These are phyloP conservation scores for Polypterus bichir DNA, from an alignment of 2,113 vertebrate genomes.

Conservation along the genomic window DNA sequence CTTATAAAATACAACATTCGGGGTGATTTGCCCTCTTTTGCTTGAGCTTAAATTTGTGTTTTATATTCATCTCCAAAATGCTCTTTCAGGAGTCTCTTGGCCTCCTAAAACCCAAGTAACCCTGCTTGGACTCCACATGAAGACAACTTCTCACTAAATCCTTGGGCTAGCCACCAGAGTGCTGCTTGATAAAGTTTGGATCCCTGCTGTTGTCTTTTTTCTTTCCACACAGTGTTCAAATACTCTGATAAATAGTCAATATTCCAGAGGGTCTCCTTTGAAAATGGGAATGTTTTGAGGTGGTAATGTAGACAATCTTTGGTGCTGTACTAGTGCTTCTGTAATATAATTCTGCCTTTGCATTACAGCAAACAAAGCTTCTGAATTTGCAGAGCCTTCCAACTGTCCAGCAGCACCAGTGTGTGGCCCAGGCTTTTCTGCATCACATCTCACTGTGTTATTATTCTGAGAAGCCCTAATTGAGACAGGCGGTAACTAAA, in stretches of 20 bases:
- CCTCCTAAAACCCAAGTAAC: conserved; percentile 17
- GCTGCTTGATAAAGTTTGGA: conserved; percentile 9
- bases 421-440: neutral
- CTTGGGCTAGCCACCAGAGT: conserved; percentile 16
- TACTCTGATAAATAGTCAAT: conserved; percentile 12
- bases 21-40: no score
- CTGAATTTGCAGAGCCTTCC: conserved; percentile 9
- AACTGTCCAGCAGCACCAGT: conserved; percentile 1
- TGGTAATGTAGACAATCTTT: conserved; percentile 19
- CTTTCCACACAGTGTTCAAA: conserved; percentile 19
- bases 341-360: conserved; percentile 19
- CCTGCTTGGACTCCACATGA: conserved; percentile 18
- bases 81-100: conserved; percentile 18
- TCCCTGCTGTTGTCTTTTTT: conserved; percentile 7
- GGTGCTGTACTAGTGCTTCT: conserved; percentile 23
- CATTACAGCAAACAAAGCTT: conserved; percentile 18
- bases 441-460: neutral
- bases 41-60: no score
- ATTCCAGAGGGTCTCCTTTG: conserved; percentile 11
- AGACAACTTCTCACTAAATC: conserved; percentile 22
- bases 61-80: conserved; percentile 13
- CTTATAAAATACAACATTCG: no score
- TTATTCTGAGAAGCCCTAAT: neutral
- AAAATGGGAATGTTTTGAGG: neutral
- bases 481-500: neutral